phyloP scores from a whole-genome alignment of 2,888 invertebrate species.

The Ctena decussata region DNA sequence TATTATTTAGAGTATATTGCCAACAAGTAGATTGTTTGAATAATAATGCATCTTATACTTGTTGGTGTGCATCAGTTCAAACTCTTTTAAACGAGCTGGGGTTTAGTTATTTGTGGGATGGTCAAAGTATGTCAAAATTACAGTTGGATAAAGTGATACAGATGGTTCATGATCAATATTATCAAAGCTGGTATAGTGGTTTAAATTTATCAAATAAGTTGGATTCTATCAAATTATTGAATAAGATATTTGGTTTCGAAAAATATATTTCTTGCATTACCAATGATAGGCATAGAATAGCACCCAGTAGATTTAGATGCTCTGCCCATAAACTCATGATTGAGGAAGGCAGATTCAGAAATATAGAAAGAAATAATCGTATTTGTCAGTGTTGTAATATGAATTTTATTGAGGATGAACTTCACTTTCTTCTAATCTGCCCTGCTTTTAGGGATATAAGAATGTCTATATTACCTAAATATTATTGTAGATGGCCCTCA shows the following conservation, averaged over 20 bases:
- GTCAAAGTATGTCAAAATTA: not conserved
- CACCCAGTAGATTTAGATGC: not conserved
- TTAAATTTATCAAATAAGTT: not conserved
- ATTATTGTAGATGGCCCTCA: not conserved
- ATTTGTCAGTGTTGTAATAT: not conserved
- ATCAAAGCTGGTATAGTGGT: not conserved
- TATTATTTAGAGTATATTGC: not conserved
- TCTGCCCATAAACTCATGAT: not conserved
- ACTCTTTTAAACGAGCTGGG: not conserved
- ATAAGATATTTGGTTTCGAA: not conserved
- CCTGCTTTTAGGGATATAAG: not conserved
- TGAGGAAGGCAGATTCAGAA: not conserved
- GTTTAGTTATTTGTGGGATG: not conserved
- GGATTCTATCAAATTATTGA: not conserved
- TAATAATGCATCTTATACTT: not conserved
- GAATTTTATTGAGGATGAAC: not conserved
- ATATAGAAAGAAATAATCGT: not conserved
- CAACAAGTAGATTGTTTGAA: not conserved
- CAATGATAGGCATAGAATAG: not conserved
- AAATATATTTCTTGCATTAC: not conserved
- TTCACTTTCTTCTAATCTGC: not conserved
- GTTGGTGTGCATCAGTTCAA: not conserved
- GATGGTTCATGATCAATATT: not conserved
- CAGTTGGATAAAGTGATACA: not conserved
- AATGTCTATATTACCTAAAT: not conserved